phyloP scores from a whole-genome alignment of 2,113 vertebrate genomes.

The Gallinago media region DNA sequence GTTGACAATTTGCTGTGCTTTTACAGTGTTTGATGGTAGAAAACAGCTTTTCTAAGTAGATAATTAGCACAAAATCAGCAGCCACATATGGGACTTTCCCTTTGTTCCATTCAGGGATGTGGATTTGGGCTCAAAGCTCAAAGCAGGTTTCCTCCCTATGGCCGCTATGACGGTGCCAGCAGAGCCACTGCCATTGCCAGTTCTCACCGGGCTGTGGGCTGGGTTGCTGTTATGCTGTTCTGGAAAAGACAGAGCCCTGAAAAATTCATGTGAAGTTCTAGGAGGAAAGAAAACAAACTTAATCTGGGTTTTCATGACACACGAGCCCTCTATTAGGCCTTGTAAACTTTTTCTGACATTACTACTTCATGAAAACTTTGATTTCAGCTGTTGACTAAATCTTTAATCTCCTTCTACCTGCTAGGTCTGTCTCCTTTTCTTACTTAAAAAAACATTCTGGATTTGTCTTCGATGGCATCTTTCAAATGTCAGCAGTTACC shows the following conservation, averaged over 20 bases:
- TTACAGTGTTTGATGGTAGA: not conserved
- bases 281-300: not conserved
- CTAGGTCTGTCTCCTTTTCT: constrained; percentile 45
- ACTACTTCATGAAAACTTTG: constrained; percentile 61
- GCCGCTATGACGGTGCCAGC: accelerated
- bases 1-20: not conserved
- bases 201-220: accelerated
- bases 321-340: constrained; percentile 36
- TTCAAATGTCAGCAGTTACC: constrained; percentile 68
- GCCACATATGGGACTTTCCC: not conserved
- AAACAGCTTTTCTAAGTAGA: not conserved
- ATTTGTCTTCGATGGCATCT: constrained; percentile 59
- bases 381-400: constrained; percentile 54
- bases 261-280: not conserved
- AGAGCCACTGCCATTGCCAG: not conserved
- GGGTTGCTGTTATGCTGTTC: not conserved
- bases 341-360: constrained; percentile 64
- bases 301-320: constrained; percentile 44
- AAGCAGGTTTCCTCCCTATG: accelerated
- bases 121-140: not conserved
- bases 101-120: not conserved
- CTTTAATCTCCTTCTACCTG: constrained; percentile 54
- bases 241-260: not conserved
- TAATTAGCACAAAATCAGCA: not conserved
- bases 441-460: constrained; percentile 46